Evolutionary conservation across 1,140 invertebrate species (phyloP).

Genomic region (Chrysopa pallens): DNA sequence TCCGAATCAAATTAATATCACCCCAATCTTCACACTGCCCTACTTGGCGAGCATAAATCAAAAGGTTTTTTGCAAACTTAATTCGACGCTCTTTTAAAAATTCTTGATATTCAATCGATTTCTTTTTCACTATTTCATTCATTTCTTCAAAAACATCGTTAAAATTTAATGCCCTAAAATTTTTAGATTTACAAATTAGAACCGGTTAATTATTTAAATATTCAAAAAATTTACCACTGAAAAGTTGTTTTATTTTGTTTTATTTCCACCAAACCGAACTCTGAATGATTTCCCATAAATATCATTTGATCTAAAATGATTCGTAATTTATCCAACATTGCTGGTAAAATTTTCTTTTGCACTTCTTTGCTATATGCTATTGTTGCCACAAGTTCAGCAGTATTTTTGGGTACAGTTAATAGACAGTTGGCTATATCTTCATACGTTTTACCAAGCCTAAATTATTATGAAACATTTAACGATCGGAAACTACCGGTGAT

Average conservation of each 20-base stretch:
- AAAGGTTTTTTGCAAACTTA: conserved; percentile 64
- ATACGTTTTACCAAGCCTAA: conserved; percentile 71
- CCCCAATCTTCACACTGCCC: conserved; percentile 79
- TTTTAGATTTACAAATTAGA: too few species aligned
- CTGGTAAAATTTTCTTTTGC: conserved; percentile 45
- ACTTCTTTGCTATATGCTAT: conserved; percentile 59
- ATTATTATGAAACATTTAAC: conserved; percentile 16
- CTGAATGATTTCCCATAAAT: conserved; percentile 63
- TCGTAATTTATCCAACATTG: conserved; percentile 57
- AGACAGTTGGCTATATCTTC: conserved; percentile 61
- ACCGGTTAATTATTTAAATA: too few species aligned
- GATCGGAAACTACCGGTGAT: too few species aligned
- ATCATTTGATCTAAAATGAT: conserved; percentile 46
- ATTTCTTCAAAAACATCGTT: too few species aligned
- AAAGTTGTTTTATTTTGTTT: conserved; percentile 74
- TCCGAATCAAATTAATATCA: conserved; percentile 66
- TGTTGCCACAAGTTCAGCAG: conserved; percentile 67
- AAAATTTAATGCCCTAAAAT: too few species aligned
- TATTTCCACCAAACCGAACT: conserved; percentile 63
- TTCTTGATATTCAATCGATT: conserved; percentile 75
- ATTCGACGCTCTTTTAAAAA: conserved; percentile 33
- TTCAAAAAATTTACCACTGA: conserved; percentile 39
- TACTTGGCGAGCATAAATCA: conserved; percentile 60
- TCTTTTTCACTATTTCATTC: conserved; percentile 55
- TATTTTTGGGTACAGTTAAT: conserved; percentile 61